These are phyloP conservation scores for Hylaeus anthracinus DNA, from an alignment of 1,140 invertebrate genomes.

Conservation along the genomic window DNA sequence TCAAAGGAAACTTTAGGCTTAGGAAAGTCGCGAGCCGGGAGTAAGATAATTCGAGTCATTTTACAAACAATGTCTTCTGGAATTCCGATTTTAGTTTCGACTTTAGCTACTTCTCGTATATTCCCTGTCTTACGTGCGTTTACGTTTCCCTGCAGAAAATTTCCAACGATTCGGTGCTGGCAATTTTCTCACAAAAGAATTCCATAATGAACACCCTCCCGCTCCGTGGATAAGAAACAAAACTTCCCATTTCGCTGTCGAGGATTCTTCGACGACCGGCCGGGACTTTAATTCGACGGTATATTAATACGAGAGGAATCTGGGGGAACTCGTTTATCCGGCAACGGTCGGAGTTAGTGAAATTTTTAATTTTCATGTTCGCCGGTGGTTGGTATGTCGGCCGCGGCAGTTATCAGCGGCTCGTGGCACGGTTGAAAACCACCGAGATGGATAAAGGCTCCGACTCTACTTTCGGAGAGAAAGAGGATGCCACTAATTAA, in stretches of 20 bases:
- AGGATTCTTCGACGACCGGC: background rate
- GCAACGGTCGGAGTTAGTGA: background rate
- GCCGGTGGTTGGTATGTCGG: background rate
- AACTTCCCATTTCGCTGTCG: background rate
- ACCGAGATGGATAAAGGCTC: slow-evolving; percentile 36
- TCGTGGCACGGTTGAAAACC: slow-evolving; percentile 25
- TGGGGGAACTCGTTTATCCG: background rate
- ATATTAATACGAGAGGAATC: slow-evolving; percentile 15
- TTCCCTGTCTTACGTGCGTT: too few species aligned
- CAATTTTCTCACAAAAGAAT: too few species aligned
- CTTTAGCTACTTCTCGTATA: too few species aligned
- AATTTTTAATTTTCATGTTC: slow-evolving; percentile 12
- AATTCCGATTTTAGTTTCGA: too few species aligned
- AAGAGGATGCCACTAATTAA: slow-evolving; percentile 61
- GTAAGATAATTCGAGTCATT: too few species aligned
- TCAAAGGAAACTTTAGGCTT: too few species aligned
- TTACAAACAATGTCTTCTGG: too few species aligned
- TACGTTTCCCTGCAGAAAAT: too few species aligned
- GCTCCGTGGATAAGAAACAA: background rate
- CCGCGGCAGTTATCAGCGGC: slow-evolving; percentile 1
- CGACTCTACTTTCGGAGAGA: slow-evolving; percentile 45
- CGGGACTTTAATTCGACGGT: background rate
- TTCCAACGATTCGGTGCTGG: too few species aligned
- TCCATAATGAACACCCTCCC: background rate
- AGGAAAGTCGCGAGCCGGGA: too few species aligned